These are phyloP conservation scores for Genyomyrus donnyi DNA, from an alignment of 2,113 vertebrate species.

Conservation along the genomic window DNA sequence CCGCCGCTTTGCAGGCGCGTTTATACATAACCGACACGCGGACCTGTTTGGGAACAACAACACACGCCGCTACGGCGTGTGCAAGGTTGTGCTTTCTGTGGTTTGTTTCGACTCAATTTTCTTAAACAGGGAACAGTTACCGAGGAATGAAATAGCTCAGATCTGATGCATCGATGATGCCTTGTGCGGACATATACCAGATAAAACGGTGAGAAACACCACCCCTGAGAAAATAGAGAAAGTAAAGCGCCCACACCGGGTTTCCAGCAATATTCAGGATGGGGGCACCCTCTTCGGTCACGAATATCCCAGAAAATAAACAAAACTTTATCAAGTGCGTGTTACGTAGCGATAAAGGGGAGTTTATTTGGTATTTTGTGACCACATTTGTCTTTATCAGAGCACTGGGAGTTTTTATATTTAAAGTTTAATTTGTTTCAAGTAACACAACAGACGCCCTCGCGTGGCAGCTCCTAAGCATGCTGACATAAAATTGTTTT, in stretches of 20 bases:
- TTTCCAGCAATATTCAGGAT: constrained; percentile 31
- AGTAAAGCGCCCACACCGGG: constrained; percentile 41
- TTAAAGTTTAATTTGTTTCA: constrained; percentile 53
- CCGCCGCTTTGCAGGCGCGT: constrained; percentile 3
- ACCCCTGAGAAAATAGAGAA: constrained; percentile 12
- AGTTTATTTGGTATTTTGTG: neutral
- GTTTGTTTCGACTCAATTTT: constrained; percentile 37
- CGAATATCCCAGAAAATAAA: neutral
- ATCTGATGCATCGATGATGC: neutral
- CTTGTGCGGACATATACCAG: neutral
- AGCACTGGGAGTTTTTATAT: constrained; percentile 12
- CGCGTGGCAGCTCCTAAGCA: constrained; percentile 49
- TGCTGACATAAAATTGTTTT: constrained; percentile 16
- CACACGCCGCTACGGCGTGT: constrained; percentile 47
- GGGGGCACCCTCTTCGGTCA: constrained; percentile 46
- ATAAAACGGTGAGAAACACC: neutral
- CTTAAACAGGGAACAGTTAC: neutral
- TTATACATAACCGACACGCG: constrained; percentile 57
- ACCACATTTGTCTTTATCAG: neutral
- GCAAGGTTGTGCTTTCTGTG: constrained; percentile 61
- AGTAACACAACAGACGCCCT: constrained; percentile 74
- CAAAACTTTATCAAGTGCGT: neutral
- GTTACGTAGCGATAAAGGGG: neutral
- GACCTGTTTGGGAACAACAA: constrained; percentile 81
- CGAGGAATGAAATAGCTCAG: neutral